phyloP scores from a whole-genome alignment of 2,113 vertebrate genomes.

The Cyprinus carpio region DNA sequence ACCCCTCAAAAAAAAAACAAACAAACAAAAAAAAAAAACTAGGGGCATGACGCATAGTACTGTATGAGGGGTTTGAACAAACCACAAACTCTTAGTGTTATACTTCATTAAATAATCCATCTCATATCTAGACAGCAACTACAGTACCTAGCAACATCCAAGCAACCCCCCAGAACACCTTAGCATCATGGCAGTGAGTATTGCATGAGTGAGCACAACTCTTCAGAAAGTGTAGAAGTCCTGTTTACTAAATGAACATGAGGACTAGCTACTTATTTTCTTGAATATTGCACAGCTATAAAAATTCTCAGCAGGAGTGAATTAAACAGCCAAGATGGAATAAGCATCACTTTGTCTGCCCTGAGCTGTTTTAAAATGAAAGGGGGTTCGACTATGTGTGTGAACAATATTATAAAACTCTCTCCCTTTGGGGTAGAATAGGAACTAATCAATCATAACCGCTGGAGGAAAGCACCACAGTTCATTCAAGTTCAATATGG shows the following conservation, averaged over 20 bases:
- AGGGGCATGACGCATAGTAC: no score
- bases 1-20: background rate
- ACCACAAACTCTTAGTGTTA: background rate
- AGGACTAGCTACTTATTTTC: background rate
- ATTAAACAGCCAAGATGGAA: constrained; percentile 33
- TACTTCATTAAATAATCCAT: background rate
- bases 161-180: background rate
- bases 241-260: constrained; percentile 5
- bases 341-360: constrained; percentile 15
- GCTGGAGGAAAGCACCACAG: constrained; percentile 14
- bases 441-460: constrained; percentile 44
- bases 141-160: background rate
- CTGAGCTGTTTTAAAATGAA: constrained; percentile 36
- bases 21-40: background rate
- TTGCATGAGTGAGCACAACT: background rate
- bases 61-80: background rate
- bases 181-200: background rate
- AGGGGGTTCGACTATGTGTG: constrained; percentile 6
- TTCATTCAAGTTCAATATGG: constrained; percentile 20
- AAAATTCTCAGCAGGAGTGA: constrained; percentile 8
- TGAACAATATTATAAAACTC: constrained; percentile 36
- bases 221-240: constrained; percentile 2
- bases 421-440: constrained; percentile 23
- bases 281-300: constrained; percentile 1
- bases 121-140: background rate